Evolutionary conservation across 2,113 vertebrate species (phyloP).

Genomic region (Elanus axillaris): DNA sequence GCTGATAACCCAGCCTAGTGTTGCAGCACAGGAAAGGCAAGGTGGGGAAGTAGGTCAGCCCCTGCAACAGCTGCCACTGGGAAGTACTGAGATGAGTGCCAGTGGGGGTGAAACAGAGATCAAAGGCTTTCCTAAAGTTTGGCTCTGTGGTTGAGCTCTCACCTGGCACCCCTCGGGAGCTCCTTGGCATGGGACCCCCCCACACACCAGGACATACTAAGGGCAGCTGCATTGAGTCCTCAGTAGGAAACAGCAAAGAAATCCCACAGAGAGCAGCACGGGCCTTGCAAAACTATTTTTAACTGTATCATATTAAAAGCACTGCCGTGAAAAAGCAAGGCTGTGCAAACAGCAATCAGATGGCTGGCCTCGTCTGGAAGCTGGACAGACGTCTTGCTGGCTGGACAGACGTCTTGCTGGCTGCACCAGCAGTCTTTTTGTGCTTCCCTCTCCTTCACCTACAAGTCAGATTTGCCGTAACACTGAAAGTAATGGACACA

Average conservation of each 20-base stretch:
- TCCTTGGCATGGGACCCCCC: neutral
- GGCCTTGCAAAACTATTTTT: neutral
- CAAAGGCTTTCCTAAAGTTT: neutral
- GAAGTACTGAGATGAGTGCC: neutral
- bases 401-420: neutral
- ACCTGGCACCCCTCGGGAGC: neutral
- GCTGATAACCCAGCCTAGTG: neutral
- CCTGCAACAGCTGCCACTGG: neutral
- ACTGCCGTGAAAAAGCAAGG: neutral
- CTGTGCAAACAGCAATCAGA: neutral
- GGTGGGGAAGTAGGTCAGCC: neutral
- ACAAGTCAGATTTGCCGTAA: neutral
- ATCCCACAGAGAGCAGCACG: neutral
- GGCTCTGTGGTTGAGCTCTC: neutral
- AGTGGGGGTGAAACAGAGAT: neutral
- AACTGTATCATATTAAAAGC: neutral
- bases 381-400: neutral
- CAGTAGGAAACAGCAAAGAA: neutral
- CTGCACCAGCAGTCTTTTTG: neutral
- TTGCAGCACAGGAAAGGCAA: neutral
- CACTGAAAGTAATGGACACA: neutral
- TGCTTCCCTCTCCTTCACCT: neutral
- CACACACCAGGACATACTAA: accelerated
- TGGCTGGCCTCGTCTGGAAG: neutral
- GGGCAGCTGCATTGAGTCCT: accelerated